Percentiles rank a stretch among this genome's conserved stretches.
phyloP scores from a whole-genome alignment of 1,140 invertebrate genomes.

The Drosophila sucinea region DNA sequence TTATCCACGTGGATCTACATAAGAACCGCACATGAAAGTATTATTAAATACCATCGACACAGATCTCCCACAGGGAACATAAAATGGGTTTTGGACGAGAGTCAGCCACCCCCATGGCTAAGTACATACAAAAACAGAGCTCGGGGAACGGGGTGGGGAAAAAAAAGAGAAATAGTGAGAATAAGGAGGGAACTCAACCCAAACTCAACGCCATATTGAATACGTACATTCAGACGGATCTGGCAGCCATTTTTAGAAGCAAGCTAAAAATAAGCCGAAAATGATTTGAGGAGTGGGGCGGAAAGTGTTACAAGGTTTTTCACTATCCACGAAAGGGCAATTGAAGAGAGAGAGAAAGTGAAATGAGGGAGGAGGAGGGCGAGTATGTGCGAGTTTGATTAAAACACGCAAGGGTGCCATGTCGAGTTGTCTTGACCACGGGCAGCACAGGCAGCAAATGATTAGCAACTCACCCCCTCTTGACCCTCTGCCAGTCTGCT shows the following conservation, averaged over 20 bases:
- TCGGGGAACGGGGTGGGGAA: neutral
- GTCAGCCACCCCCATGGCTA: constrained; percentile 21
- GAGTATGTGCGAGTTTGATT: constrained; percentile 14
- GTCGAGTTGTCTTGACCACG: constrained; percentile 12
- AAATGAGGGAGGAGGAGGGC: neutral
- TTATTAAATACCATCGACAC: constrained; percentile 20
- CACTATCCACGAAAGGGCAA: constrained; percentile 20
- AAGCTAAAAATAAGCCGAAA: constrained; percentile 24
- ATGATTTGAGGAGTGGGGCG: constrained; percentile 6
- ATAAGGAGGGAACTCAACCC: constrained; percentile 9
- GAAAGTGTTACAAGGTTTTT: constrained; percentile 26
- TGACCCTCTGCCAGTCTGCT: neutral
- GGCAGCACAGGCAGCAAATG: constrained; percentile 15
- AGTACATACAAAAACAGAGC: constrained; percentile 8
- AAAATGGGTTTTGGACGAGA: constrained; percentile 12
- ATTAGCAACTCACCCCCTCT: constrained; percentile 10
- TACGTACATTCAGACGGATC: constrained; percentile 19
- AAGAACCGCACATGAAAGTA: constrained; percentile 19
- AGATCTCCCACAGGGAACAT: constrained; percentile 27
- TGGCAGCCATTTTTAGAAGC: constrained; percentile 25
- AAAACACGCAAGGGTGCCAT: constrained; percentile 20
- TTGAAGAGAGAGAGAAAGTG: neutral
- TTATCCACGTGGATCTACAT: constrained; percentile 13
- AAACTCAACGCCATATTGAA: constrained; percentile 23
- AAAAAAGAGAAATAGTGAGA: constrained; percentile 6